phyloP scores from a whole-genome alignment of 2,113 vertebrate species.

The Psilopogon haemacephalus region DNA sequence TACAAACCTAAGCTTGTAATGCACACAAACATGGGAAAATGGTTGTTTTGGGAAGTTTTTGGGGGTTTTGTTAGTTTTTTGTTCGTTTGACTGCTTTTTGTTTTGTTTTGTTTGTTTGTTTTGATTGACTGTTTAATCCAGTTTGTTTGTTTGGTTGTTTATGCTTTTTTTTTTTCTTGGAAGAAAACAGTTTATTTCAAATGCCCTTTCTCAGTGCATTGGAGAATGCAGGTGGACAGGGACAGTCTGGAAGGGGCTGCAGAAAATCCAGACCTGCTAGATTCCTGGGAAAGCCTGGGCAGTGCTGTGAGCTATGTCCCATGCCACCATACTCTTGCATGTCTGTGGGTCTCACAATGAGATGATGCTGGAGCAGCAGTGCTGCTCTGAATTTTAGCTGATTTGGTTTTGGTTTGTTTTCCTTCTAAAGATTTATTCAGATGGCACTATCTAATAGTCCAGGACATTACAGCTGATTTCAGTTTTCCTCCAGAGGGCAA shows the following conservation, averaged over 20 bases:
- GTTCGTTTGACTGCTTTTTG: too few relatives aligned
- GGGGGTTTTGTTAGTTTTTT: too few relatives aligned
- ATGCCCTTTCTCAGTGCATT: neutral
- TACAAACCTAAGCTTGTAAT: neutral
- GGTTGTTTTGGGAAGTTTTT: neutral
- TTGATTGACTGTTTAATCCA: too few relatives aligned
- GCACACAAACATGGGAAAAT: accelerated
- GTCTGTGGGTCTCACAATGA: accelerated
- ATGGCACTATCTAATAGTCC: accelerated
- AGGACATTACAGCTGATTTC: accelerated
- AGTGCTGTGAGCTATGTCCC: accelerated
- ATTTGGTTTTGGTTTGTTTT: neutral
- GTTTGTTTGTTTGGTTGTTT: too few relatives aligned
- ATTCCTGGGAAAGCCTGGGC: too few relatives aligned
- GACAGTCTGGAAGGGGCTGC: accelerated
- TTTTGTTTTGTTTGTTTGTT: too few relatives aligned
- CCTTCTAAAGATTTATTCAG: accelerated
- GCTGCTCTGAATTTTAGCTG: too few relatives aligned
- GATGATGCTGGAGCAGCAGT: accelerated
- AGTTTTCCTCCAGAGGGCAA: neutral
- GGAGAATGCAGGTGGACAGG: accelerated
- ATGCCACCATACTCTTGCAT: accelerated
- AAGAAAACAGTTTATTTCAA: neutral
- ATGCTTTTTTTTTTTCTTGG: too few relatives aligned
- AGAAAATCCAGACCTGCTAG: neutral